phyloP scores from a whole-genome alignment of 2,888 invertebrate genomes.

The Eupithecia insigniata region DNA sequence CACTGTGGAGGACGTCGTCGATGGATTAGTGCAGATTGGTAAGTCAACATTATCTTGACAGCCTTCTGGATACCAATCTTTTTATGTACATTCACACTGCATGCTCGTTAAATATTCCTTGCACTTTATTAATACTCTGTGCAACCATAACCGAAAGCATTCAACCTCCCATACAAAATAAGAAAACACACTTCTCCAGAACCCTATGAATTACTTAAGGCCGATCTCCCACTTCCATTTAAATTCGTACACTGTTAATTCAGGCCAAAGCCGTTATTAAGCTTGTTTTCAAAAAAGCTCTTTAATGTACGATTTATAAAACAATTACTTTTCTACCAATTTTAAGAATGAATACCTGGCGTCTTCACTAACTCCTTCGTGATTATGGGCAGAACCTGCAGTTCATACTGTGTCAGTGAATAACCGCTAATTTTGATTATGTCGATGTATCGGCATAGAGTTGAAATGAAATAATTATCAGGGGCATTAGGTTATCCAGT shows the following conservation, averaged over 20 bases:
- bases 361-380: background rate
- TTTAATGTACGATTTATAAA: too few relatives aligned
- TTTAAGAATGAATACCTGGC: background rate
- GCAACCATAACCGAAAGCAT: too few relatives aligned
- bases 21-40: slow-evolving; percentile 92
- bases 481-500: background rate
- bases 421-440: background rate
- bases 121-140: too few relatives aligned
- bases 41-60: slow-evolving; percentile 58
- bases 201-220: too few relatives aligned
- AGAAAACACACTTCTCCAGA: too few relatives aligned
- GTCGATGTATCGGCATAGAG: background rate
- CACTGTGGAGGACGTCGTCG: slow-evolving; percentile 92
- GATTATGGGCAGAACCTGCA: background rate
- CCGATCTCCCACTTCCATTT: too few relatives aligned
- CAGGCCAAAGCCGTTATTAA: too few relatives aligned
- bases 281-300: too few relatives aligned
- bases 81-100: too few relatives aligned
- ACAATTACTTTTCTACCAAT: background rate
- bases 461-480: background rate
- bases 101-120: too few relatives aligned
- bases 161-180: too few relatives aligned
- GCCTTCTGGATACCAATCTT: background rate
- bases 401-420: background rate
- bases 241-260: too few relatives aligned